Evolutionary conservation across 2,113 vertebrate species (phyloP).

Genomic region (Vidua chalybeata): DNA sequence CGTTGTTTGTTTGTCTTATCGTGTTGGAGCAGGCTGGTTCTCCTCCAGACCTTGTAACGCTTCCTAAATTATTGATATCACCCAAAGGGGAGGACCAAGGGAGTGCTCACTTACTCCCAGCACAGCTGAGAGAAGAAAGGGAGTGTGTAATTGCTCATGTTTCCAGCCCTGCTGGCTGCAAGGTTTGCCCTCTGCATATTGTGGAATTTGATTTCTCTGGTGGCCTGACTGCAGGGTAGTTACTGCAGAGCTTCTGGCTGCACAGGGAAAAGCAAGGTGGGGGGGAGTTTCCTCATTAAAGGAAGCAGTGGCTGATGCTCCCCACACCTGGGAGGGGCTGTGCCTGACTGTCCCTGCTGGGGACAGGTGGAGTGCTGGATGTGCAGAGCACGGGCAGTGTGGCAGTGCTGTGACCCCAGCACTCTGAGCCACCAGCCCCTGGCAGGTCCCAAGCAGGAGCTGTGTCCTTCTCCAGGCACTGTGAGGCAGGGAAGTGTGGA

Average conservation of each 20-base stretch:
- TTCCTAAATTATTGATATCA: constrained; percentile 30
- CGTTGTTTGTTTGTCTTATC: background rate
- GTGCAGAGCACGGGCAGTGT: fast-evolving
- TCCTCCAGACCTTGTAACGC: background rate
- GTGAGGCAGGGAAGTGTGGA: too few species aligned
- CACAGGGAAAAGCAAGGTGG: background rate
- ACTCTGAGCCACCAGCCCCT: too few species aligned
- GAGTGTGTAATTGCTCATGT: background rate
- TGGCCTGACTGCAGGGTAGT: fast-evolving
- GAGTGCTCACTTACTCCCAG: background rate
- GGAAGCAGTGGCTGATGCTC: background rate
- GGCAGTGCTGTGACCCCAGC: background rate
- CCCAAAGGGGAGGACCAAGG: background rate
- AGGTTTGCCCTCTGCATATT: background rate
- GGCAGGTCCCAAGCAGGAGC: too few species aligned
- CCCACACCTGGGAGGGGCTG: too few species aligned
- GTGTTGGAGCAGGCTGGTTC: background rate
- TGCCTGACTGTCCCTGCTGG: background rate
- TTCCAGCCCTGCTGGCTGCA: background rate
- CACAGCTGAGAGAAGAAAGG: background rate
- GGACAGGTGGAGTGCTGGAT: background rate
- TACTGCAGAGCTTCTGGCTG: background rate
- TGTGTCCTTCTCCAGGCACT: too few species aligned
- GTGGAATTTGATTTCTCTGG: background rate
- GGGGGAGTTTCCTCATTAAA: background rate